These are phyloP conservation scores for Neomonachus schauinslandi DNA, from an alignment of 2,113 vertebrate genomes.

Conservation along the genomic window DNA sequence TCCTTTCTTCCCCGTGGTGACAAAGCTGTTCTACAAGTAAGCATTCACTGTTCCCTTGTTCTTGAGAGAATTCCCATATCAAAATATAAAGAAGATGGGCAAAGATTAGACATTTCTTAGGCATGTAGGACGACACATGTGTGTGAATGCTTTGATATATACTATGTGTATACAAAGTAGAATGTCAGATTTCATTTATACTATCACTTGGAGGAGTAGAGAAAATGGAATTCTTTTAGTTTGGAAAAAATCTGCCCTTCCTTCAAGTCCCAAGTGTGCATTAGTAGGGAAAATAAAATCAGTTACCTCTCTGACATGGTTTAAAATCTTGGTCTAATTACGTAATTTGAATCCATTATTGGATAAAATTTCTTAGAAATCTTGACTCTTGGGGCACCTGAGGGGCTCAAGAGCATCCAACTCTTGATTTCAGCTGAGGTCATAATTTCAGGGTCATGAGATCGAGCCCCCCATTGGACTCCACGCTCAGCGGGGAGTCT, in stretches of 20 bases:
- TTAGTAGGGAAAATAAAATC: too few species aligned
- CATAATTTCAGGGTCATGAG: background rate
- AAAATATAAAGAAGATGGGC: too few species aligned
- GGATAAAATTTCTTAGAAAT: background rate
- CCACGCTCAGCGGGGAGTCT: background rate
- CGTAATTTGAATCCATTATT: too few species aligned
- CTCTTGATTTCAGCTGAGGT: background rate
- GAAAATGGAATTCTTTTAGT: background rate
- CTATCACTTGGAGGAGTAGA: background rate
- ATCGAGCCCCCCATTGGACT: background rate
- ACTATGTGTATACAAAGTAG: fast-evolving
- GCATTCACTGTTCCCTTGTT: fast-evolving
- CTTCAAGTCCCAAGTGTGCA: background rate
- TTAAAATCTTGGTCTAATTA: background rate
- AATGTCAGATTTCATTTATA: background rate
- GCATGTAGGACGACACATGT: background rate
- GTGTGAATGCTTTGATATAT: too few species aligned
- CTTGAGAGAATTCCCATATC: fast-evolving
- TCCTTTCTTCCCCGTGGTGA: too few species aligned
- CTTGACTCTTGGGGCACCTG: background rate
- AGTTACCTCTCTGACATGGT: background rate
- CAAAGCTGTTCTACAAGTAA: too few species aligned
- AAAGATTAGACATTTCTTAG: background rate
- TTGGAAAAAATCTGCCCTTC: background rate
- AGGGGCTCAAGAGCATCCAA: background rate